phyloP scores from a whole-genome alignment of 2,888 invertebrate genomes.

The Drosophila trichaetosa region DNA sequence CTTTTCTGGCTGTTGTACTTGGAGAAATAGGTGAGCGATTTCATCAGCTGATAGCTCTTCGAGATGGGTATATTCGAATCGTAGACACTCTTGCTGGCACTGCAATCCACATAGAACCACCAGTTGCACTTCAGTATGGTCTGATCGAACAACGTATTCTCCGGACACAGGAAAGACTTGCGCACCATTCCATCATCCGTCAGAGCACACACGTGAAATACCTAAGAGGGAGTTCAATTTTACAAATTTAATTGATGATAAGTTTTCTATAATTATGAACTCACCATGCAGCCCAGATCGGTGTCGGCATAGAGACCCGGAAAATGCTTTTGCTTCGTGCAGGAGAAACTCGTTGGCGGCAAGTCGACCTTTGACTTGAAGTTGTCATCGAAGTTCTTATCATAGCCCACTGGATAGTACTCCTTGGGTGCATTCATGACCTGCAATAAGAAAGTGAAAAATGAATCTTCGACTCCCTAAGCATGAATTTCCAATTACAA shows the following conservation, averaged over 20 bases:
- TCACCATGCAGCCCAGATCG: conserved; percentile 95
- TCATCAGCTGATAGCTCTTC: conserved; percentile 96
- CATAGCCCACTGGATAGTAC: conserved; percentile 94
- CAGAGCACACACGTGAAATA: conserved; percentile 95
- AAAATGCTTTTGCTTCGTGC: conserved; percentile 95
- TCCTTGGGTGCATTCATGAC: conserved; percentile 96
- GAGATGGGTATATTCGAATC: conserved; percentile 96
- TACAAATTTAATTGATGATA: too few relatives aligned
- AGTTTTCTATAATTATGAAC: background rate
- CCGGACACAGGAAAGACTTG: conserved; percentile 96
- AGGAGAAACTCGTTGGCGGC: conserved; percentile 93
- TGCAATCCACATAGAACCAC: conserved; percentile 97
- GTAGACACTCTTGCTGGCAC: conserved; percentile 91
- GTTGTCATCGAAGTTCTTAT: conserved; percentile 95
- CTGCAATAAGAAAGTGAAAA: conserved; percentile 79
- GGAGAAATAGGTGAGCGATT: conserved; percentile 94
- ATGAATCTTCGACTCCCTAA: background rate
- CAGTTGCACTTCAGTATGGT: conserved; percentile 96
- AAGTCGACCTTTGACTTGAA: conserved; percentile 93
- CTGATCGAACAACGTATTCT: conserved; percentile 95
- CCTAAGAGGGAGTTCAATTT: conserved; percentile 86
- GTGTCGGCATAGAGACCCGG: conserved; percentile 95
- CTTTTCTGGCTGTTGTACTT: conserved; percentile 88
- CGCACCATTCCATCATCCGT: conserved; percentile 95
- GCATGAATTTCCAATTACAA: background rate